Conservation (phyloP, 2,797 vertebrate genomes). For the Balearica regulorum region DNA sequence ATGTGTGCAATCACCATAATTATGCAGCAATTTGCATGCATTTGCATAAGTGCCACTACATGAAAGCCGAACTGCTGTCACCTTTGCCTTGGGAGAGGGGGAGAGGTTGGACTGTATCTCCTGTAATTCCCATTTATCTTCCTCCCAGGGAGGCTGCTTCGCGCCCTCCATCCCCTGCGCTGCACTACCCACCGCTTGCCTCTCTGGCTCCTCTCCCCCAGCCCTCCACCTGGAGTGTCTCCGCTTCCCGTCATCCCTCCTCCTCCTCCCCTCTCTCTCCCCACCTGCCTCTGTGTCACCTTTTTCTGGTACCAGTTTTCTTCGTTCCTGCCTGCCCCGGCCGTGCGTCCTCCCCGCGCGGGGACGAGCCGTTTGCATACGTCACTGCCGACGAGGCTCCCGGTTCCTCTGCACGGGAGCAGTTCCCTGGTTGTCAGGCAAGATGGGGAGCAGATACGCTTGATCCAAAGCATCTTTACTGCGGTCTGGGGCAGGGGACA, state of each 20-base stretch:
- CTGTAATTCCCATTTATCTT: background rate
- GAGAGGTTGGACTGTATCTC: background rate
- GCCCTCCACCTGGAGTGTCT: background rate
- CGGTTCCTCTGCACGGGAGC: background rate
- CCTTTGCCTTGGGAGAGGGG: background rate
- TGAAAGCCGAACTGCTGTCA: conserved; percentile 6
- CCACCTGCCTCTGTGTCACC: background rate
- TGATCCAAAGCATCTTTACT: background rate
- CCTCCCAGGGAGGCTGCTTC: background rate
- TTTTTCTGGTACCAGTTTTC: background rate
- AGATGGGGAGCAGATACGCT: fast-evolving
- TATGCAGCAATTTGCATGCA: conserved; percentile 27
- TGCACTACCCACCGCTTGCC: background rate
- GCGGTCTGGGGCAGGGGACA: no score
- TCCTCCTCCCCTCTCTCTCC: background rate
- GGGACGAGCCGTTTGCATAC: background rate
- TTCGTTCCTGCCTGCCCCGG: fast-evolving
- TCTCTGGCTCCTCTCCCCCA: background rate
- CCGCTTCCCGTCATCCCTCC: background rate
- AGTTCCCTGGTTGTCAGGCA: background rate
- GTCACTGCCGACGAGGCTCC: fast-evolving
- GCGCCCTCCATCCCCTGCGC: background rate
- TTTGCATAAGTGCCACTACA: conserved; percentile 22
- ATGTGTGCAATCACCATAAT: conserved; percentile 5
- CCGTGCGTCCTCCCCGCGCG: fast-evolving